A percentile compares a stretch with the other conserved stretches of the same genome.
These are phyloP conservation scores for Ceratotherium simum DNA, from an alignment of 2,113 vertebrate species.

Conservation along the genomic window DNA sequence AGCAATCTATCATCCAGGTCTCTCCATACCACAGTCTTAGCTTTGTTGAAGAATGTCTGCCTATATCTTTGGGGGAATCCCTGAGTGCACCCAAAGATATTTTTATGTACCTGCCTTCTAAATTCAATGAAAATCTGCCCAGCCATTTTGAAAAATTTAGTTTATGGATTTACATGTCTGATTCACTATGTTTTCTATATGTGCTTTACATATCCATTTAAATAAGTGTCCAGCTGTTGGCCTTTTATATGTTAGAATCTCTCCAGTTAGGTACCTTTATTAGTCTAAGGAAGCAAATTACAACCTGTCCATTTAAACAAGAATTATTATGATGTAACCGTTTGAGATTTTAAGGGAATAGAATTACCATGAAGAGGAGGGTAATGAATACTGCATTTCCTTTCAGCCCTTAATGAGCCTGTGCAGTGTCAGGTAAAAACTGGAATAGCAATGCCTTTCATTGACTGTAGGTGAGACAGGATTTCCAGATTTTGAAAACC, in stretches of 20 bases:
- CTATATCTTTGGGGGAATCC: background rate
- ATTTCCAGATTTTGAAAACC: background rate
- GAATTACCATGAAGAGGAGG: background rate
- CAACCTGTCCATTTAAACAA: slow-evolving; percentile 50
- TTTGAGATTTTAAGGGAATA: slow-evolving; percentile 21
- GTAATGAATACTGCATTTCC: background rate
- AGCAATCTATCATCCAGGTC: background rate
- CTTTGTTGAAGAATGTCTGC: background rate
- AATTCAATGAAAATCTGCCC: background rate
- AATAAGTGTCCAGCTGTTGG: background rate
- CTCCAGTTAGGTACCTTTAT: background rate
- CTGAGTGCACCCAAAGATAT: background rate
- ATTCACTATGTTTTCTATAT: background rate
- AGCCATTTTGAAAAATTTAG: background rate
- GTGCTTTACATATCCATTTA: background rate
- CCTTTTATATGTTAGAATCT: background rate
- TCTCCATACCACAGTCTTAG: background rate
- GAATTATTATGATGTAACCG: background rate
- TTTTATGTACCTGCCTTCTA: background rate
- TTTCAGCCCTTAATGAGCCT: background rate
- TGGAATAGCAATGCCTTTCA: background rate
- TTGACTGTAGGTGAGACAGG: background rate
- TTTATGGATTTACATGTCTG: background rate
- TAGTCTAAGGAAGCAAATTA: slow-evolving; percentile 54
- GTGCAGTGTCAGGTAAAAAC: background rate